Evolutionary conservation across 2,797 vertebrate species (phyloP).

Genomic region (Sebastes vulpes): DNA sequence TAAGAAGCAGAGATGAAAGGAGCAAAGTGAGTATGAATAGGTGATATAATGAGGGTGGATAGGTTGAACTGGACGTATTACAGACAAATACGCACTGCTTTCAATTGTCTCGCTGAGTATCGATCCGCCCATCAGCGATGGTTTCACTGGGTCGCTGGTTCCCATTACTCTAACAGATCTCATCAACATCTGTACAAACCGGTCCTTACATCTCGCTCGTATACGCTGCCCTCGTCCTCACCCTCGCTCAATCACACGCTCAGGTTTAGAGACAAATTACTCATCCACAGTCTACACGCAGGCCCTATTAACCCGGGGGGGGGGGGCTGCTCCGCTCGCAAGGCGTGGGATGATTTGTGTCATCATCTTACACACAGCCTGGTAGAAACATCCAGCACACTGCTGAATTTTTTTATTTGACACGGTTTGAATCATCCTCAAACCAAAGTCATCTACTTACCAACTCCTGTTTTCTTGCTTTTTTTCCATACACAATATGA

Average conservation of each 20-base stretch:
- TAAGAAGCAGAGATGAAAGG: not conserved
- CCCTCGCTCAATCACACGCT: constrained; percentile 10
- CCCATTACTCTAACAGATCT: constrained; percentile 22
- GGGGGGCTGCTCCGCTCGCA: not conserved
- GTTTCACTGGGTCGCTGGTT: constrained; percentile 42
- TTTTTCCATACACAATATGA: not conserved
- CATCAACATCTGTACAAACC: constrained; percentile 22
- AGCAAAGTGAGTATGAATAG: not conserved
- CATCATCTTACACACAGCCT: constrained; percentile 2
- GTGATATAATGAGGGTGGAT: not conserved
- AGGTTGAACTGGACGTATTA: not conserved
- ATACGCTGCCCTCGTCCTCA: not conserved
- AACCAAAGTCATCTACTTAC: not conserved
- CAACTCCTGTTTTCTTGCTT: not conserved
- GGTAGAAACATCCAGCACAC: not conserved
- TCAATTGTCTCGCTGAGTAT: constrained; percentile 24
- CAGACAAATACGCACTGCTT: not conserved
- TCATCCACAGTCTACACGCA: not conserved
- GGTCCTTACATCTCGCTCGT: not conserved
- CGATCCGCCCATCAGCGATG: constrained; percentile 19
- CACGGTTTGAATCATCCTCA: not conserved
- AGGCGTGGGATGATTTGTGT: constrained; percentile 4
- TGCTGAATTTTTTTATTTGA: not conserved
- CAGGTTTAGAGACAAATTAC: constrained; percentile 15
- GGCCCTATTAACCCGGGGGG: not conserved